Evolutionary conservation across 2,113 vertebrate species (phyloP), one percentile per base, ranked within the genome.

Genomic region (Catagonus wagneri): DNA sequence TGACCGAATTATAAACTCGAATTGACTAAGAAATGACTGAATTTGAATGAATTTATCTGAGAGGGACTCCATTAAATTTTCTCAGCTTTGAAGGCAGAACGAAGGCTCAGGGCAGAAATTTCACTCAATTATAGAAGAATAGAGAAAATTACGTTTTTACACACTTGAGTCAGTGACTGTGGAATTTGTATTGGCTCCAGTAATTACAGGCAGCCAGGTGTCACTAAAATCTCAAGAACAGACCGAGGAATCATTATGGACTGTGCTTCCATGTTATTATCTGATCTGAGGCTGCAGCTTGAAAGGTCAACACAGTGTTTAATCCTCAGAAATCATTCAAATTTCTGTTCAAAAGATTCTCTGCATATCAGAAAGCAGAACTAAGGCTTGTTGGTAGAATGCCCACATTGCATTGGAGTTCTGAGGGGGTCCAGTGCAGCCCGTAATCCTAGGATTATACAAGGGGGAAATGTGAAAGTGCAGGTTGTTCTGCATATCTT

Each of bases 21-120:
- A 86, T 94, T 44, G 89, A 61, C 72, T 86, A 80, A 72, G 66
- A 90, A 95, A 94, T 94, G 89, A 83, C 78, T 63, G 65, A 54
- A 96, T 94, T 84, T 91, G 87, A 86, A 89, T 75, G 69, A 75
- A n/a, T 93, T 94, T 94, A 88, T 94, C 74, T 94, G 93, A 93
- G 90, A 93, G 93, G 44, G 87, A 89, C 92, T 75, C 66, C 90
- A 91, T 97, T 94, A 85, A 91, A 90, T 93, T 95, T 96, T 87
- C 89, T 94, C 89, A 90, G 89, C 93, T 85, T 81, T 94, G 95
- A 97, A 97, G 85, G 93, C 68, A 91, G 91, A 96, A 86, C 65
- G 61, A 89, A 94, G 78, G 83, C 93, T 83, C 85, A 54, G 90
- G 93, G 72, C 83, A 86, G 84, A 96, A 93, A 96, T 96, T 87